phyloP scores from a whole-genome alignment of 2,888 invertebrate genomes.

The Oxyteleia sp. region DNA sequence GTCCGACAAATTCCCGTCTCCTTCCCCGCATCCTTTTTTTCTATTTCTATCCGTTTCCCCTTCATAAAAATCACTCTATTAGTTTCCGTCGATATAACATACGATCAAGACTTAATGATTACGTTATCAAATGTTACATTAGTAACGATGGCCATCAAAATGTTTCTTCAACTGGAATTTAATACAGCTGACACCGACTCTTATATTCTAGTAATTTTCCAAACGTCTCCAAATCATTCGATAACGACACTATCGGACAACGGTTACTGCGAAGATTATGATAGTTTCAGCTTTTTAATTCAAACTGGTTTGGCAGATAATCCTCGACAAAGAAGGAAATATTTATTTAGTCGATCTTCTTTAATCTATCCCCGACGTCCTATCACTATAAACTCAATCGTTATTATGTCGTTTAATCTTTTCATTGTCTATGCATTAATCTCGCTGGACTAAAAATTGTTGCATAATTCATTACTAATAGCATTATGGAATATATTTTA shows the following conservation, averaged over 20 bases:
- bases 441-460: constrained; percentile 58
- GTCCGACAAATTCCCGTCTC: too few relatives aligned
- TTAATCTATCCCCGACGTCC: constrained; percentile 43
- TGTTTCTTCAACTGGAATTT: too few relatives aligned
- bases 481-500: constrained; percentile 63
- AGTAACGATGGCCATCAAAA: too few relatives aligned
- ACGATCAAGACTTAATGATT: too few relatives aligned
- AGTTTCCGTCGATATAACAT: too few relatives aligned
- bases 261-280: constrained; percentile 38
- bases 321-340: constrained; percentile 41
- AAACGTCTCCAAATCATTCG: constrained; percentile 1
- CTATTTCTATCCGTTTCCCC: too few relatives aligned
- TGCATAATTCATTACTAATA: constrained; percentile 70
- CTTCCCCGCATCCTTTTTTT: too few relatives aligned
- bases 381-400: constrained; percentile 65
- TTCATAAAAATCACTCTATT: too few relatives aligned
- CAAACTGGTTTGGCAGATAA: constrained; percentile 53
- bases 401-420: constrained; percentile 64
- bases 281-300: constrained; percentile 28
- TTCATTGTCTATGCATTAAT: constrained; percentile 69
- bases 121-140: too few relatives aligned
- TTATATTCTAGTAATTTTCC: too few relatives aligned
- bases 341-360: constrained; percentile 50
- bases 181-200: too few relatives aligned
- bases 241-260: neutral